A percentile compares a stretch with the other conserved stretches of the same genome.
Evolutionary conservation across 2,888 invertebrate species (phyloP).

Genomic region (Ophraella communa): DNA sequence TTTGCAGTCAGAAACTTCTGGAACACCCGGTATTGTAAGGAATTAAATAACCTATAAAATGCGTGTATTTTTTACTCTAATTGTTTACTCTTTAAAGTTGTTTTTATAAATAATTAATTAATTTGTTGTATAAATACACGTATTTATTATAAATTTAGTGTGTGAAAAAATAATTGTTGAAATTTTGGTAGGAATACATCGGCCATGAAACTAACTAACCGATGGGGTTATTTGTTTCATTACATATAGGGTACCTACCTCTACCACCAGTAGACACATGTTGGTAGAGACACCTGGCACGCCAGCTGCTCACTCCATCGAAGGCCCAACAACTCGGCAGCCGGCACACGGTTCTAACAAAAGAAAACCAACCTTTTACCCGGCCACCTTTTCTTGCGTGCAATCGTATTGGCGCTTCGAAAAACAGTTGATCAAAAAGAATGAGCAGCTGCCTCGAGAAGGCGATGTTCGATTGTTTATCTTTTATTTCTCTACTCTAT

Average conservation of each 20-base stretch:
- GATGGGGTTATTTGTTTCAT: conserved; percentile 27
- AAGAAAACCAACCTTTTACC: conserved; percentile 45
- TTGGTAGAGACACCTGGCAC: conserved; percentile 54
- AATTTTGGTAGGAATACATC: neutral
- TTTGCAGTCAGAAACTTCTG: no score
- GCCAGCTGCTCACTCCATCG: conserved; percentile 52
- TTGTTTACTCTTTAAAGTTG: no score
- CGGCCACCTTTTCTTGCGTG: conserved; percentile 48
- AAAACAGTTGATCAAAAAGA: conserved; percentile 44
- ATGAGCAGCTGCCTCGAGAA: conserved; percentile 41
- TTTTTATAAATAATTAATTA: no score
- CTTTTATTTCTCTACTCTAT: conserved; percentile 31
- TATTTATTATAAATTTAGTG: no score
- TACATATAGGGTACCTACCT: conserved; percentile 20
- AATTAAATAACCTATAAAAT: no score
- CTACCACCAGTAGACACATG: conserved; percentile 36
- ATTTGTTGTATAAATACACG: no score
- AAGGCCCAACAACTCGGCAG: conserved; percentile 30
- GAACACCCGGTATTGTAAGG: no score
- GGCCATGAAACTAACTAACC: neutral
- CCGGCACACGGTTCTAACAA: conserved; percentile 53
- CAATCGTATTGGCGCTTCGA: conserved; percentile 48
- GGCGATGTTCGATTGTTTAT: conserved; percentile 45
- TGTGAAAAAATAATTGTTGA: no score
- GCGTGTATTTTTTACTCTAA: no score